Base-by-base conservation (phyloP, 2,113 vertebrate genomes). In the Phoenicopterus ruber region DNA sequence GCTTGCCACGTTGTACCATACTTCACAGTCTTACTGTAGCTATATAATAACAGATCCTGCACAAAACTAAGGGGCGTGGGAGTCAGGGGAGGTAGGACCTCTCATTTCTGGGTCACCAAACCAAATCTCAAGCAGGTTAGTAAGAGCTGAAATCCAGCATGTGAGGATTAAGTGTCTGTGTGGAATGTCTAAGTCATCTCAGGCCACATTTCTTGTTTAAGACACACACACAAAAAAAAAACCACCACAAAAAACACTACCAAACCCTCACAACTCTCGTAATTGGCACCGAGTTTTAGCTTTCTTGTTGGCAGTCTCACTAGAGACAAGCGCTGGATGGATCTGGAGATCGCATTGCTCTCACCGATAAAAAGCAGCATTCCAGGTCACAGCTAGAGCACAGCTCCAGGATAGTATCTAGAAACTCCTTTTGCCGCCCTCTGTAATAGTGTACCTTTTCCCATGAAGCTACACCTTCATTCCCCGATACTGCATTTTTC, bases 1-100 rank as follows among this genome's bases (percentile, higher is more conserved):
- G 98, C 98, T 99, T 98, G 98, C 98, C 94, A 90, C 80, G 6
- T 88, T 79, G 83, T 97, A 97, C 95, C 96, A 79, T 94, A 95
- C 86, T 93, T 96, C 96, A 97, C 93, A 91, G 92, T 96, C 54
- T 96, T 96, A 97, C 97, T 90, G 96, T 98, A 97, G 93, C 96
- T 85, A 66, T 78, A 31, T 70, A 87, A 91, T 62, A 88, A 93
- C 82, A 87, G 96, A 92, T 93, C 97, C 95, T 97, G 82, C 94
- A 95, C 96, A 97, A 91, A 90, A 83, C 62, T 88, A 67, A 78
- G 78, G 90, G 96, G 61, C 0, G 59, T 50, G 66, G 40, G 47
- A 26, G 28, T 58, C 76, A 40, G 72, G 54, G 62, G 52, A 84
- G n/a, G 34, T 40, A 77, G 58, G 84, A 86, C 70, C 86, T 93